Base-by-base conservation (phyloP, 2,888 invertebrate species). In the Zele albiditarsus region DNA sequence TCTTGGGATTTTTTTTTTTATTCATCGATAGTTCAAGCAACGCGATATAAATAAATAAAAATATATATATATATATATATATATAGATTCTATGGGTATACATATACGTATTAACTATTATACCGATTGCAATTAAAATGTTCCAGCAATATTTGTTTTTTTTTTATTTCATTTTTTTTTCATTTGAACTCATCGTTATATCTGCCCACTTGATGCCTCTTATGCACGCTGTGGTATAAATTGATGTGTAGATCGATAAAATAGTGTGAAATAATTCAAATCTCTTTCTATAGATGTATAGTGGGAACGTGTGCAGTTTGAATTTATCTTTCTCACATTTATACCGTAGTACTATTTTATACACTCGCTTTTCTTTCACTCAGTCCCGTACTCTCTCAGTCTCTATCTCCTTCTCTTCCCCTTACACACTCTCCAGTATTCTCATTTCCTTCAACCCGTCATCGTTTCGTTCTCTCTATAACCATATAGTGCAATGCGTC, bases 401-500 rank as follows among this genome's bases (percentile, higher is more conserved):
- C 49, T 23, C 38, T 23, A 60, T 38, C 67, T 67, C 31, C 71
- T 57, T 33, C 53, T 38, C 25, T 33, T 49, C 23, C 33, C 71
- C 49, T 60, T 33, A 72, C 63, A 60, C 60, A 71, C 23, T 42
- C 53, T 58, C 27, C 8, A 46, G 23, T 25, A 23, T 28, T 60
- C 25, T 60, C 25, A 28, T 14, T 16, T 71, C 67, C 71, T 75
- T 62, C 60, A 62, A 38, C 66, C 25, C 60, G 31, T 65, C 31
- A 46, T 42, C 63, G 57, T 80, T 77, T 77, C 71, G 68, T 67
- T 71, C 63, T 53, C 70, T 70, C 65, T 70, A 69, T 49, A 27
- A 65, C 31, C 67, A 70, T 65, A 71, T 68, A 77, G 76, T 73
- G 73, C 79, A 75, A 71, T 78, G 76, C 77, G 77, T 78, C 71